These are phyloP conservation scores for Drosophila ochracea DNA, from an alignment of 2,888 invertebrate species.

Conservation along the genomic window DNA sequence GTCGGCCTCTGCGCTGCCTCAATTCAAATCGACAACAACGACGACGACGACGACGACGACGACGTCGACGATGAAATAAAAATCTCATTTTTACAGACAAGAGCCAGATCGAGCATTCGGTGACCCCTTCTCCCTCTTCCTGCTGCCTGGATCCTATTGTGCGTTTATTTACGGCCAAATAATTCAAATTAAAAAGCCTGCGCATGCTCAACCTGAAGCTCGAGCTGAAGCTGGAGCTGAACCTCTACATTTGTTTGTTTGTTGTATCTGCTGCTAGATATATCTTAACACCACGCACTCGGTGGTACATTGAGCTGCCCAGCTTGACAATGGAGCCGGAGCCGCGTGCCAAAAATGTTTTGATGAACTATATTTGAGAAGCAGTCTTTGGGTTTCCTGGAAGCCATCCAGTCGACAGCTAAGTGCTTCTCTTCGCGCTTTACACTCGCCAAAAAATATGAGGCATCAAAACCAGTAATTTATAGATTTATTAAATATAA, in stretches of 20 bases:
- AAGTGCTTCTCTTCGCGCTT: slow-evolving; percentile 8
- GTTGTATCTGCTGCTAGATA: slow-evolving; percentile 41
- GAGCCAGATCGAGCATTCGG: slow-evolving; percentile 25
- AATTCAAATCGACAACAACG: slow-evolving; percentile 64
- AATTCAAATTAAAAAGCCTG: slow-evolving; percentile 82
- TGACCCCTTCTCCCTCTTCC: background rate
- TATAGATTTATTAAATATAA: background rate
- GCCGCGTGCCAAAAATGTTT: slow-evolving; percentile 78
- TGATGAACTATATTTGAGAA: slow-evolving; percentile 71
- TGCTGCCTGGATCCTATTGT: slow-evolving; percentile 64
- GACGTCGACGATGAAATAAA: slow-evolving; percentile 62
- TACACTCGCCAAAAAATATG: slow-evolving; percentile 3
- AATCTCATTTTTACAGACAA: slow-evolving; percentile 69
- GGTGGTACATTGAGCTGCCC: slow-evolving; percentile 4
- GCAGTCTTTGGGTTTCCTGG: slow-evolving; percentile 48
- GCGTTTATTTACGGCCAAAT: slow-evolving; percentile 83
- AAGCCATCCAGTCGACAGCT: slow-evolving; percentile 31
- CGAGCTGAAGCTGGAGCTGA: background rate
- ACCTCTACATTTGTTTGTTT: slow-evolving; percentile 2
- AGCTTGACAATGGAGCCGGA: slow-evolving; percentile 54
- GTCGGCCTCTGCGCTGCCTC: slow-evolving; percentile 34
- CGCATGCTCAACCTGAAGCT: slow-evolving; percentile 49
- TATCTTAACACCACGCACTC: slow-evolving; percentile 62
- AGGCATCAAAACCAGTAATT: background rate
- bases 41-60: slow-evolving; percentile 20